These are phyloP conservation scores for Panulirus ornatus DNA, from an alignment of 1,140 invertebrate species.

Conservation along the genomic window DNA sequence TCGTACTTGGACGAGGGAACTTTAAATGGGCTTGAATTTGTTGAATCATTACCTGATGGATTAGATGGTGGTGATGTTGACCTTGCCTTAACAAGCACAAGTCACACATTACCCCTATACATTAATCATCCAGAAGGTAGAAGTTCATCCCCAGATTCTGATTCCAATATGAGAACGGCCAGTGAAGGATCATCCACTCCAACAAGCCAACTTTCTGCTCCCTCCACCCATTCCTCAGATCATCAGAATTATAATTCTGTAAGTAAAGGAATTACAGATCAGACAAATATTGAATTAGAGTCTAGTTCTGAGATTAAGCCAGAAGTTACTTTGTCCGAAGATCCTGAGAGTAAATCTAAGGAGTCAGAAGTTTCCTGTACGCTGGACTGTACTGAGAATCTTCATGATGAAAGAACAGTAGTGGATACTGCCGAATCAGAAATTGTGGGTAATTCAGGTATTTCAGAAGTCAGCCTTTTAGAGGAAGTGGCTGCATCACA, in stretches of 20 bases:
- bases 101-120: conserved; percentile 34
- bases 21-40: conserved; percentile 55
- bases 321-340: not conserved
- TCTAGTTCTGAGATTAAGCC: not conserved
- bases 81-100: not conserved
- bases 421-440: not conserved
- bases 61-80: not conserved
- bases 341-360: not conserved
- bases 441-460: not conserved
- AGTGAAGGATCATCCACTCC: conserved; percentile 62
- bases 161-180: conserved; percentile 64
- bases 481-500: not conserved
- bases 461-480: not conserved
- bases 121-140: conserved; percentile 34
- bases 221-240: conserved; percentile 55
- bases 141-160: conserved; percentile 56
- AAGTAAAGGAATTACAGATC: not conserved
- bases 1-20: conserved; percentile 53
- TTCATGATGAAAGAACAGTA: too few species aligned
- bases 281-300: not conserved
- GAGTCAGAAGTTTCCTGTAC: not conserved
- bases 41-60: conserved; percentile 22
- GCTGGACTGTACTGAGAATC: too few species aligned
- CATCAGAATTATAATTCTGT: not conserved
- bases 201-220: conserved; percentile 48